A percentile compares a stretch with the other conserved stretches of the same genome.
Evolutionary conservation across 2,113 vertebrate species (phyloP).

Genomic region (Scartelaos histophorus): DNA sequence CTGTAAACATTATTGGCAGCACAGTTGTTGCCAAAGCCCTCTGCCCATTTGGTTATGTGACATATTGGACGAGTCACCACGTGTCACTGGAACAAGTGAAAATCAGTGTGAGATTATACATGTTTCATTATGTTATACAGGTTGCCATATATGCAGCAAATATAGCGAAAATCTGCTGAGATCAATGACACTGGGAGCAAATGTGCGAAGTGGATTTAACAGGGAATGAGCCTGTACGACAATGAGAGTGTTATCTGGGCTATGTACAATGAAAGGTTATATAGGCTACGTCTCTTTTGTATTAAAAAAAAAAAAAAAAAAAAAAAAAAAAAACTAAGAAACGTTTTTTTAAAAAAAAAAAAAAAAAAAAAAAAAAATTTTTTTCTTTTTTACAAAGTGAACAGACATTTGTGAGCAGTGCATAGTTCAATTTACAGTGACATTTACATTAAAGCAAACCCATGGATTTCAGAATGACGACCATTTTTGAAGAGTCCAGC

Average conservation of each 20-base stretch:
- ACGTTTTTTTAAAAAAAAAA: not conserved
- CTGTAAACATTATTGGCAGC: not conserved
- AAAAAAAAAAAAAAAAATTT: not conserved
- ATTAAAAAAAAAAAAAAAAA: too few species aligned
- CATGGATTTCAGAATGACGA: too few species aligned
- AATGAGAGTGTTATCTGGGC: not conserved
- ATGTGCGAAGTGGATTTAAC: not conserved
- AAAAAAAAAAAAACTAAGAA: not conserved
- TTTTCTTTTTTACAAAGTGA: not conserved
- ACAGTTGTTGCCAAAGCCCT: constrained; percentile 44
- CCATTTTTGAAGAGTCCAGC: too few species aligned
- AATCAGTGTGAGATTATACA: not conserved
- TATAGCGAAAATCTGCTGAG: not conserved
- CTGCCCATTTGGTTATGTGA: constrained; percentile 27
- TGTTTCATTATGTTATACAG: not conserved
- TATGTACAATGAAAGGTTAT: not conserved
- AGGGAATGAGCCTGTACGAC: not conserved
- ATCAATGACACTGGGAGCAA: not conserved
- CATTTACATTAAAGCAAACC: too few species aligned
- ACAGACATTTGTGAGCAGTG: too few species aligned
- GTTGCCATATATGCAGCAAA: not conserved
- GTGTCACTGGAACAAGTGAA: not conserved
- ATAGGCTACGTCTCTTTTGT: not conserved
- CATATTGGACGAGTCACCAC: constrained; percentile 18
- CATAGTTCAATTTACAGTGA: too few species aligned